phyloP scores from a whole-genome alignment of 2,888 invertebrate genomes.

The Eupsilia transversa region DNA sequence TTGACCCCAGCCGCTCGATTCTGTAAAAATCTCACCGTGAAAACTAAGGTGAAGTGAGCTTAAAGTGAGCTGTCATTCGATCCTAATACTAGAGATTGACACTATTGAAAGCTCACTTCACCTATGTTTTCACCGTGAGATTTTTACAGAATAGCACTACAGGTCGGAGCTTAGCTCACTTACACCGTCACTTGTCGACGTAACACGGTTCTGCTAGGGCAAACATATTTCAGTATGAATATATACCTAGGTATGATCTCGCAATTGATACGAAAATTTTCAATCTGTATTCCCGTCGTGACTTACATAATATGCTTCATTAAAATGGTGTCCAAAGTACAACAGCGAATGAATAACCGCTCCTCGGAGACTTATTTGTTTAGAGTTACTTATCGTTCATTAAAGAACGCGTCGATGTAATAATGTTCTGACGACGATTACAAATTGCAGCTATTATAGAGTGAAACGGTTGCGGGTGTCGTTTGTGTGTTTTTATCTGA shows the following conservation, averaged over 20 bases:
- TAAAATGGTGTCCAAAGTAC: slow-evolving; percentile 7
- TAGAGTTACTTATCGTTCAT: slow-evolving; percentile 14
- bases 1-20: too few relatives aligned
- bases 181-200: background rate
- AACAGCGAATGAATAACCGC: slow-evolving; percentile 1
- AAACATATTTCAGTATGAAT: background rate
- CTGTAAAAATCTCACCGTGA: too few relatives aligned
- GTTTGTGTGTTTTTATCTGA: slow-evolving; percentile 56
- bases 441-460: slow-evolving; percentile 50
- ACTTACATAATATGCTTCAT: slow-evolving; percentile 9
- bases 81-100: too few relatives aligned
- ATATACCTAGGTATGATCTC: background rate
- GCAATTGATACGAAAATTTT: background rate
- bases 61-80: too few relatives aligned
- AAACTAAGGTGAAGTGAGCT: too few relatives aligned
- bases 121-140: too few relatives aligned
- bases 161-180: too few relatives aligned
- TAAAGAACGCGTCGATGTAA: slow-evolving; percentile 19
- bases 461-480: slow-evolving; percentile 36
- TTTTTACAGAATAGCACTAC: too few relatives aligned
- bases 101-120: too few relatives aligned
- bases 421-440: slow-evolving; percentile 27
- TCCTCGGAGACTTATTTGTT: slow-evolving; percentile 35
- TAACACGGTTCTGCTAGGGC: background rate
- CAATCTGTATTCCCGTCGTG: slow-evolving; percentile 23